Evolutionary conservation across 2,797 vertebrate genomes (phyloP).

Genomic region (Fundulus diaphanus): DNA sequence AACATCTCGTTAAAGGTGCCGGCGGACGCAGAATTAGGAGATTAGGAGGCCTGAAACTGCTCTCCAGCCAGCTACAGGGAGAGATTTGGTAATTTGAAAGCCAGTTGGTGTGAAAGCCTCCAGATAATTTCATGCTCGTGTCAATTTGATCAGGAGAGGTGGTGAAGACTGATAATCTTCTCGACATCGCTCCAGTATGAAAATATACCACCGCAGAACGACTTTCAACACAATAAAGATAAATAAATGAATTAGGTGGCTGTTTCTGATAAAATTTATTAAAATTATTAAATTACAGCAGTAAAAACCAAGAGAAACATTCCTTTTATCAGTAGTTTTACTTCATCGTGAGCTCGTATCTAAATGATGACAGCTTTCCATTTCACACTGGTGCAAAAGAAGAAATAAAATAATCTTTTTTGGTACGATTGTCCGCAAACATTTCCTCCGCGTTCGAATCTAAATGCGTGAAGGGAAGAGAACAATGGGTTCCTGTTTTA

Average conservation of each 20-base stretch:
- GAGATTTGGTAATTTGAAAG: too few species aligned
- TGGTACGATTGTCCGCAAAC: too few species aligned
- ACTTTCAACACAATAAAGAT: conserved; percentile 1
- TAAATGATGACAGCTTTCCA: neutral
- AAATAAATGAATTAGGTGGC: neutral
- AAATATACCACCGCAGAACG: neutral
- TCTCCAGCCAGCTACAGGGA: too few species aligned
- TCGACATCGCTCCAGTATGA: neutral
- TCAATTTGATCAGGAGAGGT: neutral
- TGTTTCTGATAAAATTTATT: conserved; percentile 43
- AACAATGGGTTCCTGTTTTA: too few species aligned
- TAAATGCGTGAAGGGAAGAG: too few species aligned
- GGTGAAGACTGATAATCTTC: neutral
- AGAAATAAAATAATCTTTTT: neutral
- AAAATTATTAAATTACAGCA: conserved; percentile 31
- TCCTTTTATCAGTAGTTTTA: neutral
- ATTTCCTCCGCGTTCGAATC: too few species aligned
- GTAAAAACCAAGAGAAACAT: neutral
- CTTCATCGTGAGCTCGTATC: neutral
- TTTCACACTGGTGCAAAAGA: neutral
- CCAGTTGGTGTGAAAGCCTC: neutral
- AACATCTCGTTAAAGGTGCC: neutral
- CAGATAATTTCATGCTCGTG: neutral
- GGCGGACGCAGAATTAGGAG: neutral
- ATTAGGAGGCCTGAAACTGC: neutral